Evolutionary conservation across 2,888 invertebrate species (phyloP), one percentile per base, ranked within the genome.

Genomic region (Endotricha flammealis): DNA sequence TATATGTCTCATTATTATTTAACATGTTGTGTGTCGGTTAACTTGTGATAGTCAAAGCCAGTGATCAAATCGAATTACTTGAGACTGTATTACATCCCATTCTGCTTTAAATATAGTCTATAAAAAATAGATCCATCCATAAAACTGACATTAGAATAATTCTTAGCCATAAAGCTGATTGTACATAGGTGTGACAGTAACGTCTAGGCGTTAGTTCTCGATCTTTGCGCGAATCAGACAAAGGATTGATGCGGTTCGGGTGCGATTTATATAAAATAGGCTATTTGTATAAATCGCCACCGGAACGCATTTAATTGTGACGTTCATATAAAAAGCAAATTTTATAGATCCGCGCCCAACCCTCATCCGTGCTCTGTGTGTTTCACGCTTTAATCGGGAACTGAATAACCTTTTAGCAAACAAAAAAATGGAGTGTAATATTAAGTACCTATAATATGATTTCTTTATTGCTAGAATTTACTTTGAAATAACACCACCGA

Each of bases 101-200:
- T 64, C 64, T 65, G 65, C 64, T 71, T 59, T 60, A 65, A 59
- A 51, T 53, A 50, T 62, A 63, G 53, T 59, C 53, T 56, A 54
- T 46, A 48, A 59, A 68, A 69, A 78, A 76, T 72, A 64, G 72
- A 71, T 80, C 81, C 79, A 79, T 80, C 81, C 82, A 79, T 62
- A 55, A 57, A 62, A 58, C 64, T 70, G 69, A 73, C 64, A 59
- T 60, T 70, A 74, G 65, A 62, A 63, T 68, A 57, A 53, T 51
- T 53, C 51, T 49, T 50, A 48, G 49, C 50, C 53, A 46, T 40
- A 48, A 46, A 64, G 63, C 49, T 63, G 58, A 46, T 49, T 57
- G 59, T 70, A 67, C 58, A 53, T 53, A 53, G 56, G 53, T 57
- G 57, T 60, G 57, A 51, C 57, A 63, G 57, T 59, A 56, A 60